phyloP scores from a whole-genome alignment of 1,140 invertebrate genomes.

The Elysia chlorotica region DNA sequence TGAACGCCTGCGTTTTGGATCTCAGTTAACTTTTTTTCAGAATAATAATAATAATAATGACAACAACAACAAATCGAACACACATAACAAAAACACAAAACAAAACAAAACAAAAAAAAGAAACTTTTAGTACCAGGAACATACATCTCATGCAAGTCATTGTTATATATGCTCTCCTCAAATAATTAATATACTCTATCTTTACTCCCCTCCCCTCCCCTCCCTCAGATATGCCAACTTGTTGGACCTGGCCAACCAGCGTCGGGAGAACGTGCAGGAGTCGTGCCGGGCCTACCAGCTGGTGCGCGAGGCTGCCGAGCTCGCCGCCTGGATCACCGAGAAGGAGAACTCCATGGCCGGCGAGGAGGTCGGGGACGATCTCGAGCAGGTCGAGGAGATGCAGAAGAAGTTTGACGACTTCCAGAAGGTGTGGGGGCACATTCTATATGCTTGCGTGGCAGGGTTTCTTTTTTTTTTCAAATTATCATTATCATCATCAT shows the following conservation, averaged over 20 bases:
- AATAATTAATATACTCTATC: neutral
- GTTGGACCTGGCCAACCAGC: constrained; percentile 84
- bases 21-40: too few species aligned
- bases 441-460: too few species aligned
- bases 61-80: too few species aligned
- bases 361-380: constrained; percentile 80
- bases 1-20: too few species aligned
- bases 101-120: too few species aligned
- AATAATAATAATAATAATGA: too few species aligned
- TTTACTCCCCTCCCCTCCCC: neutral
- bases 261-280: constrained; percentile 95
- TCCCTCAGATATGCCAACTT: constrained; percentile 79
- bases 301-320: constrained; percentile 95
- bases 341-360: constrained; percentile 83
- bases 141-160: too few species aligned
- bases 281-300: constrained; percentile 97
- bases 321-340: constrained; percentile 98
- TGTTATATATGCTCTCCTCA: too few species aligned
- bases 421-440: constrained; percentile 71
- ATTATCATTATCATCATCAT: neutral
- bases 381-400: constrained; percentile 97
- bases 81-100: too few species aligned
- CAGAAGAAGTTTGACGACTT: constrained; percentile 99
- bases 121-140: too few species aligned
- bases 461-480: too few species aligned